Base-by-base conservation (phyloP, 1,140 invertebrate genomes). In the Globodera ellingtonae region DNA sequence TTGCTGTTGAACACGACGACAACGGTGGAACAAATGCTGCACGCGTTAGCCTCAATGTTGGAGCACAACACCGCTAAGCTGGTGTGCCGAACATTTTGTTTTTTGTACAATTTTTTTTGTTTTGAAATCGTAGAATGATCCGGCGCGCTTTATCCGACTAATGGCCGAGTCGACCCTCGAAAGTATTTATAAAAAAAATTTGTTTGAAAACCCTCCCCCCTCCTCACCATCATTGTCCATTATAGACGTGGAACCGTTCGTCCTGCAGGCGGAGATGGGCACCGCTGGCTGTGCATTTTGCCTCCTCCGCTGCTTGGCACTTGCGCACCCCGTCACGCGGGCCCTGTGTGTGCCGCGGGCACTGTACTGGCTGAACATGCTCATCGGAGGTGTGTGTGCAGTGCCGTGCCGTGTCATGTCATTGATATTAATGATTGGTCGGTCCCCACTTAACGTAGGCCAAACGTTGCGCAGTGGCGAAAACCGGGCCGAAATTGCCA, bases 201-300 rank as follows among this genome's bases (percentile, higher is more conserved):
- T 52, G 0, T 50, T 8, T 52, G 52, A 52, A 10, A 35, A 52
- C 15, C 56, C 56, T 66, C 7, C 9, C 9, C 44, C 78, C 15
- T 69, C 13, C 13, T 1, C 70, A 65, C n/a, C 10, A 21, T 21
- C 50, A 7, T 13, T 4, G 50, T 13, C 62, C 21, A 69, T 21
- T 78, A 59, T 13, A 88, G 86, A 87, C 82, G 84, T 81, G 67
- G 86, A 87, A 62, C 86, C 86, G 21, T 87, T 87, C 78, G 76
- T 87, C 18, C 79, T 87, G 62, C 86, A 87, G 81, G 82, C 86
- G 35, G 86, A 87, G 79, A 87, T 87, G 86, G 86, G 86, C 35
- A 70, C 87, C 5, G 72, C 81, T 18, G 81, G 67, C 44, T 82
- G 82, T 52, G 87, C 85, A 4, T 59, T 87, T 18, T n/a, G 13